Evolutionary conservation across 1,140 invertebrate genomes (phyloP), one percentile per base, ranked within the genome.

Genomic region (Archivesica marissinica): DNA sequence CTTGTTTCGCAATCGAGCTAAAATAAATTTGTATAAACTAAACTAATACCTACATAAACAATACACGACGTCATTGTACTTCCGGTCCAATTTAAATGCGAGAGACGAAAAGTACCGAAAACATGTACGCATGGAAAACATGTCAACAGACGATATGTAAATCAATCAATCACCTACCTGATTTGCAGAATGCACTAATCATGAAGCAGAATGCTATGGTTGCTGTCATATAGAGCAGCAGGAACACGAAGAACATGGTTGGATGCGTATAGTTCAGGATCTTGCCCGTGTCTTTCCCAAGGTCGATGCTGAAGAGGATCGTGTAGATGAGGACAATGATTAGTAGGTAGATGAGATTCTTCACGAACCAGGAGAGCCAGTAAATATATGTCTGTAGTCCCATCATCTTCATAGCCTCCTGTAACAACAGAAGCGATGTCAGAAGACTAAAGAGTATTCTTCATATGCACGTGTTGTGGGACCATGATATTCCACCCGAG

Each of bases 321-420:
- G 95, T 94, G 61, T 95, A 94, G 30, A 96, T 89, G 0, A 95
- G 86, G 17, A 95, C 91, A 0, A 95, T 95, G 66, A 97, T 94
- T 0, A 96, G 80, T 0, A 97, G 93, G 90, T 96, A 96, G 0
- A 96, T 93, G 88, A 97, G 96, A 66, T 95, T 95, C 88, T 97
- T 97, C 23, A 96, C 92, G 90, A 97, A 97, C 97, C 97, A 97
- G 0, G 97, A 96, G 6, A 95, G 91, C 97, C 97, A 97, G 90
- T 98, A 97, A 17, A 97, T 89, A 95, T 96, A 97, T 79, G 96
- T 96, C 13, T 95, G 95, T n/a, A 98, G 92, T 0, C 97, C 97
- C 97, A 98, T 98, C 91, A 97, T 96, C 92, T 97, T 97, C 97
- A 97, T 97, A 0, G 96, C 96, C 95, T 97, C 97, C 96, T 97